Evolutionary conservation across 2,797 vertebrate genomes (phyloP).

Genomic region (Enteromius trimaculatus): DNA sequence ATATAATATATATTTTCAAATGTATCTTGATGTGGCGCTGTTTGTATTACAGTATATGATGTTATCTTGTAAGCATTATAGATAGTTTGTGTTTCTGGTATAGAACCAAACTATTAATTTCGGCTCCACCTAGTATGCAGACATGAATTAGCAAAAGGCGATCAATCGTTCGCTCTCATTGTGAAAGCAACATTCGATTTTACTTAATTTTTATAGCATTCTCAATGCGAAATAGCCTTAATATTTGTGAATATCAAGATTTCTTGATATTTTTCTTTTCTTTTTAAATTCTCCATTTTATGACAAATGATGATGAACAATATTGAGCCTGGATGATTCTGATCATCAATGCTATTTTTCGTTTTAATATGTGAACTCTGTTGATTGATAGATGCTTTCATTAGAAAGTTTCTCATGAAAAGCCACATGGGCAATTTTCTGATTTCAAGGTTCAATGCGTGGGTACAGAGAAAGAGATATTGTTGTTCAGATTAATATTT

Average conservation of each 20-base stretch:
- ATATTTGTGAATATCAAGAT: background rate
- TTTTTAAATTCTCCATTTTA: background rate
- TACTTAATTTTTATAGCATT: too few species aligned
- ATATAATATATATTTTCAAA: too few species aligned
- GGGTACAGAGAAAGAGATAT: slow-evolving; percentile 56
- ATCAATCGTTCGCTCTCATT: too few species aligned
- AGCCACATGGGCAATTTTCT: slow-evolving; percentile 60
- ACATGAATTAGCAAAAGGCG: too few species aligned
- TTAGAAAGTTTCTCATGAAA: slow-evolving; percentile 60
- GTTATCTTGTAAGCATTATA: too few species aligned
- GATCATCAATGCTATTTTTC: slow-evolving; percentile 51
- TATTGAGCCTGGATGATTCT: background rate
- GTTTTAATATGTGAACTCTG: slow-evolving; percentile 28
- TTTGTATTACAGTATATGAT: too few species aligned
- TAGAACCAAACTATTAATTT: too few species aligned
- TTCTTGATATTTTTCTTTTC: background rate
- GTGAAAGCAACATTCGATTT: too few species aligned
- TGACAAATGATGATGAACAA: background rate
- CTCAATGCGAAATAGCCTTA: too few species aligned
- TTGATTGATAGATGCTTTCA: slow-evolving; percentile 60
- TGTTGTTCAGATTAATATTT: slow-evolving; percentile 64
- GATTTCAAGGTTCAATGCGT: slow-evolving; percentile 69
- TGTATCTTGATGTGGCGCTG: too few species aligned
- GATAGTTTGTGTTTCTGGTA: too few species aligned
- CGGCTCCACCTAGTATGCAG: too few species aligned